Conservation (phyloP, 2,113 vertebrate species). For the Centrocercus urophasianus region DNA sequence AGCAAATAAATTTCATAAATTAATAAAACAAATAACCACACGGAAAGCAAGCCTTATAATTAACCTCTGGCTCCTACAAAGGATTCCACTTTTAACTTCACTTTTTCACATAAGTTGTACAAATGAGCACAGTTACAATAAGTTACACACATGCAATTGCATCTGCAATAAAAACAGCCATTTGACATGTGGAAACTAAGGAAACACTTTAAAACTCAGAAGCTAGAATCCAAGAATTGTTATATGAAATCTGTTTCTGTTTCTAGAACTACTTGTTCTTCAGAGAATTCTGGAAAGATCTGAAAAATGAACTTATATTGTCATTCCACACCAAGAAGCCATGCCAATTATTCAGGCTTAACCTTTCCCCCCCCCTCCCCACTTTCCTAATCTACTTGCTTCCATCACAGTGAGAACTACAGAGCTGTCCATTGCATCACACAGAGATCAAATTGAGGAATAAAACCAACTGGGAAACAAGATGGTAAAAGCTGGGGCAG, state of each 20-base stretch:
- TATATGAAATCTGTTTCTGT: background rate
- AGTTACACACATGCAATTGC: background rate
- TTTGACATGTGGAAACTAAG: background rate
- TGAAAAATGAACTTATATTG: background rate
- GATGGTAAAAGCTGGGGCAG: background rate
- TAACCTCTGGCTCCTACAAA: background rate
- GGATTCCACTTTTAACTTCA: background rate
- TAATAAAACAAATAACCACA: background rate
- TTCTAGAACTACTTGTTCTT: background rate
- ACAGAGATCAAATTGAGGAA: background rate
- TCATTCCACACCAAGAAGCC: background rate
- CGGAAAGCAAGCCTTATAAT: background rate
- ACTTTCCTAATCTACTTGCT: background rate
- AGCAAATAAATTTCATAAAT: background rate
- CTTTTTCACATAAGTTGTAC: background rate
- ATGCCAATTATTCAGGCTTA: rapidly evolving
- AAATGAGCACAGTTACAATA: background rate
- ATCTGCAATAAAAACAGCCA: background rate
- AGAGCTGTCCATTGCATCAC: background rate
- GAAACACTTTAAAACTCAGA: background rate
- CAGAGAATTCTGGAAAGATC: background rate
- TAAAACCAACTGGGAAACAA: background rate
- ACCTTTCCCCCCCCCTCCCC: background rate
- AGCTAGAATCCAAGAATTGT: background rate
- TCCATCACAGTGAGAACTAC: background rate